phyloP scores from a whole-genome alignment of 2,888 invertebrate genomes.

The Gerris lacustris region DNA sequence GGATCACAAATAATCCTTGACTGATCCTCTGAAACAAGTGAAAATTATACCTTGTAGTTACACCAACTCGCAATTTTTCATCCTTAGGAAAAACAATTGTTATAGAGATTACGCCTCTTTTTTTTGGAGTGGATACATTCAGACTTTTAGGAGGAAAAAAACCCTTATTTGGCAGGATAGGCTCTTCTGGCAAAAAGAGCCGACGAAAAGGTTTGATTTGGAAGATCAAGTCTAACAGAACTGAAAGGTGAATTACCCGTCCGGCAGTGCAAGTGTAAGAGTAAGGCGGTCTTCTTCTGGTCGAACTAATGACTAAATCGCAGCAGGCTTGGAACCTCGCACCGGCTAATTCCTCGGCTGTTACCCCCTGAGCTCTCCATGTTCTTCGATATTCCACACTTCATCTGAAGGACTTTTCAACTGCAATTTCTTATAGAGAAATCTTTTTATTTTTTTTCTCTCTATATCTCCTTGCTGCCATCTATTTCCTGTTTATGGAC shows the following conservation, averaged over 20 bases:
- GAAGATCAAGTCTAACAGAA: too few species aligned
- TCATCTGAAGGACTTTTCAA: neutral
- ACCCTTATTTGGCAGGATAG: too few species aligned
- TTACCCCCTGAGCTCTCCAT: neutral
- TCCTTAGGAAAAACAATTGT: too few species aligned
- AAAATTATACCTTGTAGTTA: too few species aligned
- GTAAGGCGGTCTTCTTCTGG: neutral
- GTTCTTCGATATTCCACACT: neutral
- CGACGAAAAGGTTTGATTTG: too few species aligned
- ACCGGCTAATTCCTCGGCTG: neutral
- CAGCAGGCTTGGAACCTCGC: neutral
- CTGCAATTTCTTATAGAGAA: neutral
- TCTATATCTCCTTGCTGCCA: neutral
- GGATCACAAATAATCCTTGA: too few species aligned
- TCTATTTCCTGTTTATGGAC: neutral
- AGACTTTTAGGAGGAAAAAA: too few species aligned
- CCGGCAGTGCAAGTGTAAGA: neutral
- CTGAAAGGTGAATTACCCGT: neutral
- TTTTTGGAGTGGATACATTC: too few species aligned
- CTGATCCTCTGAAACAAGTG: too few species aligned
- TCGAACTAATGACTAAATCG: conserved; percentile 5
- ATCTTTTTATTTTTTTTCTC: neutral
- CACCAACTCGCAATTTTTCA: too few species aligned
- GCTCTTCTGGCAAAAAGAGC: too few species aligned
- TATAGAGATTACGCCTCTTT: too few species aligned